Evolutionary conservation across 2,797 vertebrate species (phyloP), one percentile per base, ranked within the genome.

Genomic region (Columba guinea): DNA sequence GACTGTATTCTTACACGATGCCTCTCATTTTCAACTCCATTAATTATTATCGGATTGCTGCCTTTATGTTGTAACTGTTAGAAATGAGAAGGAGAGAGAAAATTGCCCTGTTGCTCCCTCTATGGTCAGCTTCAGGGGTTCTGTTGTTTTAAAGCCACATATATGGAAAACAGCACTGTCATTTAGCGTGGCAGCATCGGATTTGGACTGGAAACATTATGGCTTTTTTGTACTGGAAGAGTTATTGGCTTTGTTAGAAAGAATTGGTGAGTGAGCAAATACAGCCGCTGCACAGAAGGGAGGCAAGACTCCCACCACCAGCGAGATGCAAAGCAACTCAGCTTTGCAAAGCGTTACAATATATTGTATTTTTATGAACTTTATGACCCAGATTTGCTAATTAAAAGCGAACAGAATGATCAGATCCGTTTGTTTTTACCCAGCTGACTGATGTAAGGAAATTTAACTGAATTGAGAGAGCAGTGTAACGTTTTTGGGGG

Each of bases 11-110:
- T 35, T 53, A 70, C 24, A n/a, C 4, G 7, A 8, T 71, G 79
- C 49, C 53, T 90, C 91, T 94, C 74, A 67, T 96, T 96, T 96
- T 96, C 95, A 91, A 77, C 89, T 93, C 87, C 90, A 37, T 96
- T 96, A 79, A 88, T 94, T 96, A 9, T 89, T 79, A 82, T 90
- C 9, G 12, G 52, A 13, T 73, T 34, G 80, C 87, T 8, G 28
- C 14, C 0, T 89, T 90, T 85, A 7, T 84, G 10, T 60, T 1
- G 0, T 48, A 56, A 87, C 48, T 41, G 84, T 78, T 59, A 11
- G 77, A 63, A 73, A 71, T 28, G n/a, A 79, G 59, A 84, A 53
- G 70, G 68, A 77, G 80, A 76, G 34, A 48, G 53, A 19, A 79
- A 9, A 69, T 34, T 83, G 68, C 63, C 75, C 53, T 67, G 59